Evolutionary conservation across 2,888 invertebrate species (phyloP), one percentile per base, ranked within the genome.

Genomic region (Plemyria rubiginata): DNA sequence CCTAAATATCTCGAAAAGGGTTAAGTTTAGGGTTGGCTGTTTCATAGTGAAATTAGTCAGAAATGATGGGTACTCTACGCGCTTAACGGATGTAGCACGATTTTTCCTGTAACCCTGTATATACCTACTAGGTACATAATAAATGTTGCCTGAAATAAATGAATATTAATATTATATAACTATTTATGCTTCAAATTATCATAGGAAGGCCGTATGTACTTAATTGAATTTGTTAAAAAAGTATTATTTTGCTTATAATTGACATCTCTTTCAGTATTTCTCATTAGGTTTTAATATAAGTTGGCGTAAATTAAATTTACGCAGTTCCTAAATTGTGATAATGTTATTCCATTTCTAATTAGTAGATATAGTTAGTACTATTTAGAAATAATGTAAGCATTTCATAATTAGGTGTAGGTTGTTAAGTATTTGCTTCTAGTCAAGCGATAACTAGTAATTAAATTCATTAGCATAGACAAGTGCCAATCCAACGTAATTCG

Each of bases 281-380:
- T 66, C 57, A 54, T 62, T 60, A 59, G 57, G 60, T 67, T 62
- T 68, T 70, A 74, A 70, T 70, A 64, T 75, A 72, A 61, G 60
- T 60, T 36, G 41, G 85, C 88, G 88, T 81, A 74, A 76, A 72
- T 68, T 8, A 49, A 54, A 74, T 73, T 77, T 82, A 72, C 89
- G 90, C 85, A 77, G 90, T 91, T 92, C 92, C 92, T 91, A 88
- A 85, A 85, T 86, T 92, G 91, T 92, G 91, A 92, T 92, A 90
- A 84, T 85, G 80, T 79, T 82, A 85, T 85, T 88, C 84, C 81
- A 86, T 80, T 49, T 49, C 49, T 49, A 50, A 13, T 50, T 32
- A 60, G 60, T 62, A n/a, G n/a, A n/a, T n/a, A 43, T 60, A 54
- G 13, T 85, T 78, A 74, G 72, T 76, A 71, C 68, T 70, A 67